phyloP scores from a whole-genome alignment of 1,140 invertebrate species.

The Zaprionus capensis region DNA sequence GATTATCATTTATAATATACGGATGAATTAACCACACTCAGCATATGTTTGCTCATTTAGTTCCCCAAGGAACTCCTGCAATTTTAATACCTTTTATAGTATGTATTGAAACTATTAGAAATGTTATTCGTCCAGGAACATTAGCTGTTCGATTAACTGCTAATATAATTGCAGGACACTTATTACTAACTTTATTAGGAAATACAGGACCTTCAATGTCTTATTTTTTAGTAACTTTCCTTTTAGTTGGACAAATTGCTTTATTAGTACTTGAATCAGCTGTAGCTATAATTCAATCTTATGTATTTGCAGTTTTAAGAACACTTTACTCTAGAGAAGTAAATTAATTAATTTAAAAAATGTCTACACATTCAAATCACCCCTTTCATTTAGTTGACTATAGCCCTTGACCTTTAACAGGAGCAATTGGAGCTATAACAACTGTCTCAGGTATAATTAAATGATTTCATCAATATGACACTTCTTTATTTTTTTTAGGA shows the following conservation, averaged over 20 bases:
- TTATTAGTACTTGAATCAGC: conserved; percentile 85
- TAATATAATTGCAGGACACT: conserved; percentile 89
- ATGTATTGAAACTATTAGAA: conserved; percentile 75
- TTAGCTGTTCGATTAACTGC: conserved; percentile 85
- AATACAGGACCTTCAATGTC: conserved; percentile 39
- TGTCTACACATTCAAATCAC: conserved; percentile 84
- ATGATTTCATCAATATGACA: conserved; percentile 84
- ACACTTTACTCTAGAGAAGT: conserved; percentile 86
- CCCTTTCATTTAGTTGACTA: conserved; percentile 86
- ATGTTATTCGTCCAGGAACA: too few species aligned
- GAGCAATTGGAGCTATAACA: conserved; percentile 54
- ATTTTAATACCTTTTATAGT: conserved; percentile 87
- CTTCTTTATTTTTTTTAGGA: not conserved
- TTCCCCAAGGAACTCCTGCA: conserved; percentile 76
- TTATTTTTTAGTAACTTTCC: too few species aligned
- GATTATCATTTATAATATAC: too few species aligned
- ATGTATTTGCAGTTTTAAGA: conserved; percentile 86
- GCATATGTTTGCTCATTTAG: too few species aligned
- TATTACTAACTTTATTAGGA: conserved; percentile 85
- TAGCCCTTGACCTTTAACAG: conserved; percentile 79
- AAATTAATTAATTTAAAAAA: conserved; percentile 72
- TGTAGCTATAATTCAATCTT: conserved; percentile 86
- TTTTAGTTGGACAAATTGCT: too few species aligned
- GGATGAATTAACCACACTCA: too few species aligned
- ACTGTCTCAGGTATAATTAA: conserved; percentile 58